phyloP scores from a whole-genome alignment of 2,113 vertebrate species.

The Galbula dea region DNA sequence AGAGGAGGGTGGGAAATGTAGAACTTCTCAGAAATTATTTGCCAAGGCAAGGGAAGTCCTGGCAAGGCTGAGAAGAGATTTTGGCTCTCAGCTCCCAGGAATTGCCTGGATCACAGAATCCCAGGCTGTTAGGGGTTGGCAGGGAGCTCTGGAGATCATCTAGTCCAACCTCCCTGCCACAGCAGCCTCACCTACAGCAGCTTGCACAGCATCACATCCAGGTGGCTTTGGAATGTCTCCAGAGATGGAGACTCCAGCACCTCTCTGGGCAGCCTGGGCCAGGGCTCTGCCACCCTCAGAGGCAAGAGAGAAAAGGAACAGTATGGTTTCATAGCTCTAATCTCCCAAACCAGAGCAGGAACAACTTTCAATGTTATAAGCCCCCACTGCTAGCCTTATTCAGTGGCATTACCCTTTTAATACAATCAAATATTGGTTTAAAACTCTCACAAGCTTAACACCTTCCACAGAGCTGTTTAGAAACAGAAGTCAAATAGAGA shows the following conservation, averaged over 20 bases:
- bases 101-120: accelerated
- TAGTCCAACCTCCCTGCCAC: no score
- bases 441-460: slow-evolving; percentile 26
- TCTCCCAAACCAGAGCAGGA: slow-evolving; percentile 20
- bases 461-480: slow-evolving; percentile 58
- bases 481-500: slow-evolving; percentile 43
- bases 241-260: no score
- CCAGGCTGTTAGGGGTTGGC: no score
- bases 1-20: neutral
- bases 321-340: slow-evolving; percentile 33
- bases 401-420: neutral
- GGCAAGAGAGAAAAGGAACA: slow-evolving; percentile 32
- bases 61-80: neutral
- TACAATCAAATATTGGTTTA: slow-evolving; percentile 54
- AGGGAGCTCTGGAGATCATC: no score
- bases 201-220: no score
- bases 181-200: no score
- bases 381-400: slow-evolving; percentile 17
- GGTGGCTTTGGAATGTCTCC: no score
- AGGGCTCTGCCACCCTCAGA: no score
- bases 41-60: neutral
- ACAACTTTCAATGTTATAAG: slow-evolving; percentile 44
- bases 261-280: no score
- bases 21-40: neutral
- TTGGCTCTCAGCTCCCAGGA: neutral